Evolutionary conservation across 2,888 invertebrate species (phyloP), one percentile per base, ranked within the genome.

Genomic region (Acronicta leporina): DNA sequence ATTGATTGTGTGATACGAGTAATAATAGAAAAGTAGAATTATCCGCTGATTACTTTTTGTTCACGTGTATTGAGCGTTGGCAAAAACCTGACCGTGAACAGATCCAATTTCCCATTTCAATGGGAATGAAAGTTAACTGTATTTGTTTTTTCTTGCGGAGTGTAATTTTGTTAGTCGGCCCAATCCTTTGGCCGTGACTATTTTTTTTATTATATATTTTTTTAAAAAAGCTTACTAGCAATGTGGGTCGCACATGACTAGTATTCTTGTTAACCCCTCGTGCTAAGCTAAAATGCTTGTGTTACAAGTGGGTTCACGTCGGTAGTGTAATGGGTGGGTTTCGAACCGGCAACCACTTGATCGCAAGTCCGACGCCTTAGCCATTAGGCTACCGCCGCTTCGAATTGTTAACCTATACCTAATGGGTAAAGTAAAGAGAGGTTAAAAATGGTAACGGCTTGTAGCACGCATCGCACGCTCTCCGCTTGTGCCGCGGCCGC

Each of bases 21-120:
- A n/a, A 57, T 48, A 72, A 75, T 75, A 72, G 61, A 56, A 49
- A 33, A 50, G 53, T 27, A 55, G 47, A 59, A 70, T 75, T 53
- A 56, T 16, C 63, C 30, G 35, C 47, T 47, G 33, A 63, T 71
- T 75, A 66, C n/a, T 64, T 75, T 63, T 71, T 75, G 40, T 54
- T 45, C 10, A 41, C n/a, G 45, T 55, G 33, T n/a, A 46, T 27
- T n/a, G 14, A 43, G 5, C 8, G 14, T 51, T 8, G 8, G 44
- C n/a, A 69, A 69, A 63, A 57, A 54, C 43, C 16, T 30, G 63
- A 3, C 75, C 69, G 30, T 70, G 75, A 69, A 57, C 53, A 42
- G 46, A 60, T 60, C 56, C 40, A 75, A 65, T 75, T 72, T 72
- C 76, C 53, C n/a, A 61, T 51, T 72, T 53, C 20, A 63, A 49